Conservation (phyloP, 1,140 invertebrate genomes). For the Probaryconus sp. region DNA sequence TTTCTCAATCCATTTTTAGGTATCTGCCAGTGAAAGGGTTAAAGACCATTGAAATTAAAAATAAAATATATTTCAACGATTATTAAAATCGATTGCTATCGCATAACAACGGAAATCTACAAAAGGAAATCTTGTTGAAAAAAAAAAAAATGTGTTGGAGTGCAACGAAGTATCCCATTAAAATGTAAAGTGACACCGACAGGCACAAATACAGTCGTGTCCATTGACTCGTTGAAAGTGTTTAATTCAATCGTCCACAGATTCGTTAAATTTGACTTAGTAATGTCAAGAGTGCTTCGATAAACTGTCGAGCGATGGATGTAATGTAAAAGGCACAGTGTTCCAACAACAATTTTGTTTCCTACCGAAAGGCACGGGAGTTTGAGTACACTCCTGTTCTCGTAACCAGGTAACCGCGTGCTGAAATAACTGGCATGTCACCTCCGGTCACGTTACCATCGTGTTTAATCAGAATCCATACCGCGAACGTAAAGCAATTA, state of each 20-base stretch:
- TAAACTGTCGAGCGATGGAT: constrained; percentile 46
- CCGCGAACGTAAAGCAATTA: constrained; percentile 54
- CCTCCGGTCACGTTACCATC: constrained; percentile 46
- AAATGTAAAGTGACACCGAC: constrained; percentile 8
- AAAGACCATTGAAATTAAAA: too few species aligned
- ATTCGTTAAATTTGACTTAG: constrained; percentile 57
- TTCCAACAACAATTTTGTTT: constrained; percentile 57
- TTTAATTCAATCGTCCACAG: constrained; percentile 46
- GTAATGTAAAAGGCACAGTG: constrained; percentile 51
- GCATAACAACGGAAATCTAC: too few species aligned
- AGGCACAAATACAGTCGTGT: constrained; percentile 26
- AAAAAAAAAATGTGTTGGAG: too few species aligned
- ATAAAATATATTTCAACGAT: too few species aligned
- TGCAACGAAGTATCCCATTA: too few species aligned
- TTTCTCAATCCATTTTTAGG: too few species aligned
- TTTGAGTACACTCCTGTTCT: constrained; percentile 51
- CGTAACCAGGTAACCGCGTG: constrained; percentile 52
- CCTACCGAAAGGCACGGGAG: constrained; percentile 42
- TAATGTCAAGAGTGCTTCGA: constrained; percentile 56
- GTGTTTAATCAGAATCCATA: constrained; percentile 56
- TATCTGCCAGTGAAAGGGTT: too few species aligned
- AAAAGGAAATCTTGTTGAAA: too few species aligned
- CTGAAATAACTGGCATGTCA: constrained; percentile 53
- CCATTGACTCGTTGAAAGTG: constrained; percentile 25
- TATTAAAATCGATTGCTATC: too few species aligned